A percentile compares a stretch with the other conserved stretches of the same genome.
These are phyloP conservation scores for Centroberyx gerrardi DNA, from an alignment of 2,797 vertebrate genomes.

Conservation along the genomic window DNA sequence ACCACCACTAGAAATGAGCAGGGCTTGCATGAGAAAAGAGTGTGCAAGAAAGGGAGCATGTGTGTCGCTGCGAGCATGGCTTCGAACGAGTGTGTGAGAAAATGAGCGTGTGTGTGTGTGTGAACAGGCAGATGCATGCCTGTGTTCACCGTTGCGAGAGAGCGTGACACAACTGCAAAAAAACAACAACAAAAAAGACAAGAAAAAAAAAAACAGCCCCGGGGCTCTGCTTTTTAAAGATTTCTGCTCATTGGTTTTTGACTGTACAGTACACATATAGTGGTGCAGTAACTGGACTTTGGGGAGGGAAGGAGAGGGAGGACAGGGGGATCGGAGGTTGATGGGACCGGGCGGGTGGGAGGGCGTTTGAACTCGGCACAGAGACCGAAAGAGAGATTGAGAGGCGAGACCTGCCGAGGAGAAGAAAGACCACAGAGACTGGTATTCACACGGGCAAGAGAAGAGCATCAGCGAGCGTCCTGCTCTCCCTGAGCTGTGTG, in stretches of 20 bases:
- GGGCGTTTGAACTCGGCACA: conserved; percentile 15
- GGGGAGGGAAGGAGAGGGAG: conserved; percentile 34
- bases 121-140: conserved; percentile 36
- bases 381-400: conserved; percentile 48
- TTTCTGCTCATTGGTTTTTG: conserved; percentile 59
- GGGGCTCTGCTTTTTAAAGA: conserved; percentile 71
- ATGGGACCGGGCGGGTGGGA: not conserved
- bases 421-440: conserved; percentile 14
- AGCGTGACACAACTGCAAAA: conserved; percentile 75
- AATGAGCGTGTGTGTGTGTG: conserved; percentile 24
- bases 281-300: conserved; percentile 84
- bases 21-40: conserved; percentile 83
- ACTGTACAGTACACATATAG: conserved; percentile 78
- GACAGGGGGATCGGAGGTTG: not conserved
- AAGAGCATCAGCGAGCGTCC: conserved; percentile 19
- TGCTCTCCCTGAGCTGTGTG: not conserved
- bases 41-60: conserved; percentile 44
- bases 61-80: conserved; percentile 57
- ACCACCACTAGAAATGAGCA: conserved; percentile 85
- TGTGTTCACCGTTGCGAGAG: conserved; percentile 48
- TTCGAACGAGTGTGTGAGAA: conserved; percentile 40
- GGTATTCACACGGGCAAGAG: conserved; percentile 22
- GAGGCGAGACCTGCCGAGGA: conserved; percentile 21
- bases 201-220: conserved; percentile 15
- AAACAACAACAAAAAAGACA: conserved; percentile 49